These are phyloP conservation scores for Perodicticus potto DNA, from an alignment of 2,797 vertebrate species.

Conservation along the genomic window DNA sequence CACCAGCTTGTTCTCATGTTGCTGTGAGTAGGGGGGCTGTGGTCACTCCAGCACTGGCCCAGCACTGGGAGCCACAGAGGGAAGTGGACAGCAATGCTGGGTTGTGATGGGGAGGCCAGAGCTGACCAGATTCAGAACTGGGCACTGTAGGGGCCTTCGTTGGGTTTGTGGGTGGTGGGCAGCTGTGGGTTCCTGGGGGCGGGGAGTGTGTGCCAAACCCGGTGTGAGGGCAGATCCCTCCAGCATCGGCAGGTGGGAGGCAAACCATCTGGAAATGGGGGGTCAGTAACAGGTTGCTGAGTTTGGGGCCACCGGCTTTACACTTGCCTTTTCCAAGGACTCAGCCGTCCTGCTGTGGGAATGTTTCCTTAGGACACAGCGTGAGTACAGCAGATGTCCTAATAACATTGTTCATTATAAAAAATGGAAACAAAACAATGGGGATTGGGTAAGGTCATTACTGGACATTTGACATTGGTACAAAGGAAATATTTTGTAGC, in stretches of 20 bases:
- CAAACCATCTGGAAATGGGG: neutral
- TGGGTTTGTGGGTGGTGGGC: too few species aligned
- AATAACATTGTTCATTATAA: neutral
- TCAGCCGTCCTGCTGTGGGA: neutral
- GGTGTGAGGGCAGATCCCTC: rapidly evolving
- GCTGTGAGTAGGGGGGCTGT: neutral
- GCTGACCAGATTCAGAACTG: neutral
- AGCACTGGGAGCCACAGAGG: rapidly evolving
- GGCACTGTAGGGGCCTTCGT: neutral
- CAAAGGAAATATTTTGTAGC: neutral
- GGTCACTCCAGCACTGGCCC: neutral
- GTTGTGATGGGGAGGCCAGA: neutral
- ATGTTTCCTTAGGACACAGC: neutral
- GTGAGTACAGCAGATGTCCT: neutral
- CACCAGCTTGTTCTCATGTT: rapidly evolving
- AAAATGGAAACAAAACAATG: neutral
- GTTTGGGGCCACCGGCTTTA: neutral
- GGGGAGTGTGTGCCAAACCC: neutral
- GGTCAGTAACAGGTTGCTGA: neutral
- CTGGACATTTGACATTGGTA: neutral
- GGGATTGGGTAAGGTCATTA: neutral
- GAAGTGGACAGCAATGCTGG: neutral
- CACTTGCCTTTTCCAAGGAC: neutral
- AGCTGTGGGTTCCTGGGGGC: neutral
- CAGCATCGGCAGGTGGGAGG: neutral